These are phyloP conservation scores for Hypsibius dujardini DNA, from an alignment of 1,140 invertebrate species.

Conservation along the genomic window DNA sequence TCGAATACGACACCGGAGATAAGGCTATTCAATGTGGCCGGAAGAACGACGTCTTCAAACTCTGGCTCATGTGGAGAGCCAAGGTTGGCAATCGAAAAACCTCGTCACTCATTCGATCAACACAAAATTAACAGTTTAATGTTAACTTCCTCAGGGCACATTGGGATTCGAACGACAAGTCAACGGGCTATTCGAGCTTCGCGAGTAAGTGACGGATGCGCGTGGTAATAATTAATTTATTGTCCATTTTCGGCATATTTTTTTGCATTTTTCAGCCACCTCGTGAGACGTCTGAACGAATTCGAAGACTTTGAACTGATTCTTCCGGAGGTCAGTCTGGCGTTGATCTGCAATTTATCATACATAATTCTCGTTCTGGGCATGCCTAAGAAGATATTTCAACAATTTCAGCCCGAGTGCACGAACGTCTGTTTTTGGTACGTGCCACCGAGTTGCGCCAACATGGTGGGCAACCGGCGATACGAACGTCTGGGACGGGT, in stretches of 20 bases:
- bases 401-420: slow-evolving; percentile 78
- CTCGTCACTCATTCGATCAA: neutral
- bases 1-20: slow-evolving; percentile 90
- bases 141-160: slow-evolving; percentile 47
- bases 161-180: slow-evolving; percentile 77
- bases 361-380: no score
- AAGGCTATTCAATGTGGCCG: slow-evolving; percentile 97
- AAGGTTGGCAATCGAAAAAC: slow-evolving; percentile 50
- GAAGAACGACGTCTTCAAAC: slow-evolving; percentile 96
- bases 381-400: no score
- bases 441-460: slow-evolving; percentile 51
- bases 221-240: no score
- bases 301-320: slow-evolving; percentile 77
- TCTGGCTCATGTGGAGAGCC: slow-evolving; percentile 94
- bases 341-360: no score
- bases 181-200: slow-evolving; percentile 71
- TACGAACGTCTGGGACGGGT: neutral
- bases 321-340: no score
- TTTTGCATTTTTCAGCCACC: slow-evolving; percentile 58
- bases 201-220: no score
- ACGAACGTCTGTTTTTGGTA: slow-evolving; percentile 99
- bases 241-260: no score
- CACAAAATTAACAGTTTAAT: neutral
- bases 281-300: slow-evolving; percentile 28
- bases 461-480: slow-evolving; percentile 2